Percentiles rank a stretch among this genome's conserved stretches.
phyloP scores from a whole-genome alignment of 2,888 invertebrate species.

The Lottia gigantea region DNA sequence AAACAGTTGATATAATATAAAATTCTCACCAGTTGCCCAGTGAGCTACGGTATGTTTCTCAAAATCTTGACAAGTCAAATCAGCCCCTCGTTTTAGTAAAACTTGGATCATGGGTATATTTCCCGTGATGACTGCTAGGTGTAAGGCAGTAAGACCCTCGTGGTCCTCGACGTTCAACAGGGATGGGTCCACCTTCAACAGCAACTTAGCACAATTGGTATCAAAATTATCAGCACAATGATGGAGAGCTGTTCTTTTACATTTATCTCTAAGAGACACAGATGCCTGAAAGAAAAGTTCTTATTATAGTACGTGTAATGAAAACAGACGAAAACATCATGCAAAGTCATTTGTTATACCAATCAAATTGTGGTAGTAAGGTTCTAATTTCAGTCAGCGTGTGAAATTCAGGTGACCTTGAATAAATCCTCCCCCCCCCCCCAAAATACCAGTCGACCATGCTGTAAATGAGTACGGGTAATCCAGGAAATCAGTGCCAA shows the following conservation, averaged over 20 bases:
- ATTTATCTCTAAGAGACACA: conserved; percentile 42
- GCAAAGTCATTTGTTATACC: too few species aligned
- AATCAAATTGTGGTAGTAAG: too few species aligned
- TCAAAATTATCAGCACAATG: conserved; percentile 83
- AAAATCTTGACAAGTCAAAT: conserved; percentile 89
- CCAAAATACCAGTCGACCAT: too few species aligned
- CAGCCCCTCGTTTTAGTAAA: conserved; percentile 87
- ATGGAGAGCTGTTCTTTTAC: conserved; percentile 81
- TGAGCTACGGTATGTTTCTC: conserved; percentile 96
- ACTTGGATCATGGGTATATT: conserved; percentile 75
- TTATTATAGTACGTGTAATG: too few species aligned
- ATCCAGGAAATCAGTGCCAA: too few species aligned
- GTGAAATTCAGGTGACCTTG: too few species aligned
- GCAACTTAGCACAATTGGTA: conserved; percentile 77
- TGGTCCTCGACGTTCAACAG: conserved; percentile 71
- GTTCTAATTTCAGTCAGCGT: too few species aligned
- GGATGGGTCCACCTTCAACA: conserved; percentile 83
- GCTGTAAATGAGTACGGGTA: too few species aligned
- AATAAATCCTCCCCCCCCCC: too few species aligned
- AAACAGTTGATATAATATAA: too few species aligned
- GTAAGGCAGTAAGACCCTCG: conserved; percentile 94
- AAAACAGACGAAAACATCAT: too few species aligned
- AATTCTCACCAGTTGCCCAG: conserved; percentile 90
- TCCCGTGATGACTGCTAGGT: conserved; percentile 81
- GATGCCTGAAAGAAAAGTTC: conserved; percentile 37